Conservation (phyloP, 2,888 invertebrate species). For the Protonemura montana region DNA sequence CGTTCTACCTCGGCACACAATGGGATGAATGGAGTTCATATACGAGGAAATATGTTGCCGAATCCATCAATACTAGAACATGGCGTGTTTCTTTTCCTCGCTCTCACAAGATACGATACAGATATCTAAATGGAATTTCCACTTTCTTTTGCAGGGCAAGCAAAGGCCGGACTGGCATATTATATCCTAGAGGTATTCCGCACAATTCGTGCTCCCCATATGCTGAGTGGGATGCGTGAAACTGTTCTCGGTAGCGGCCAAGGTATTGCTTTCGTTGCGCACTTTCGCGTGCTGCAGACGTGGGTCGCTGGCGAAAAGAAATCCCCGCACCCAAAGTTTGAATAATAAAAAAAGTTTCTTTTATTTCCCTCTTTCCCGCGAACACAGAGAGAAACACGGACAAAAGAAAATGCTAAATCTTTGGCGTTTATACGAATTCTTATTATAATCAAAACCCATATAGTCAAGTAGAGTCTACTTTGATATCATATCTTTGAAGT, state of each 20-base stretch:
- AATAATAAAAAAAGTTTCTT: slow-evolving; percentile 18
- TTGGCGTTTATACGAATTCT: slow-evolving; percentile 17
- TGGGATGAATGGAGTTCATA: not conserved
- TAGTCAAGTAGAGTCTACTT: not conserved
- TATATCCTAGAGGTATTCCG: not conserved
- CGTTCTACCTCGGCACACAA: not conserved
- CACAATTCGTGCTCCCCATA: no score
- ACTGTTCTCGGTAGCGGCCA: not conserved
- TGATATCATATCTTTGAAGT: not conserved
- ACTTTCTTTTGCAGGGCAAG: not conserved
- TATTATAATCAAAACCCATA: slow-evolving; percentile 7
- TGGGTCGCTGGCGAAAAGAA: slow-evolving; percentile 12
- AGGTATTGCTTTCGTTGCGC: slow-evolving; percentile 15
- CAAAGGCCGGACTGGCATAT: not conserved
- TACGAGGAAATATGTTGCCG: not conserved
- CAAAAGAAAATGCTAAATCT: slow-evolving; percentile 26
- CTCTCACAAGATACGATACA: not conserved
- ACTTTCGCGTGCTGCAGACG: not conserved
- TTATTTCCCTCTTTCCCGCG: slow-evolving; percentile 14
- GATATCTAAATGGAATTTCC: not conserved
- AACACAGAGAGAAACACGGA: not conserved
- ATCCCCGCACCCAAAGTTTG: not conserved
- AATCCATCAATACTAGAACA: not conserved
- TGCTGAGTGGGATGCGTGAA: not conserved
- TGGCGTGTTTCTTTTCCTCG: not conserved